These are phyloP conservation scores for Eupithecia pulchellata DNA, from an alignment of 2,888 invertebrate genomes.

Conservation along the genomic window DNA sequence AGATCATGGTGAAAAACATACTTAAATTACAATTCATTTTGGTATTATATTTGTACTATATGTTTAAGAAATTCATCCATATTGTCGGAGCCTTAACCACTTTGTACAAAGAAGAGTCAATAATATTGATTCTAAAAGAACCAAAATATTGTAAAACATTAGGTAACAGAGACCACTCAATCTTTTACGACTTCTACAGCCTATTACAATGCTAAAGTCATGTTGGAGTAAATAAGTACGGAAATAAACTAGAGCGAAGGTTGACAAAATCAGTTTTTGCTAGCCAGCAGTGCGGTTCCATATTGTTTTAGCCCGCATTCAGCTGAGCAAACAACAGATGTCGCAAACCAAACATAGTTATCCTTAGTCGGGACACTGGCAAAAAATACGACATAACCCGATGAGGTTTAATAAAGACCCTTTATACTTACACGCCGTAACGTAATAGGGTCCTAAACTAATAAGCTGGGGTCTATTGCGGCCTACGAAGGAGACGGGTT, in stretches of 20 bases:
- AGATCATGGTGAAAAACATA: too few relatives aligned
- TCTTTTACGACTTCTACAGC: conserved; percentile 3
- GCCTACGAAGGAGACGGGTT: conserved; percentile 64
- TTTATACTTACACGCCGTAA: conserved; percentile 70
- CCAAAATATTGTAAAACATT: neutral
- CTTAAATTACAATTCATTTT: too few relatives aligned
- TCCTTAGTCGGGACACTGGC: conserved; percentile 55
- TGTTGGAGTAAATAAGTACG: conserved; percentile 17
- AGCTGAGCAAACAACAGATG: conserved; percentile 72
- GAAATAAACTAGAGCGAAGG: conserved; percentile 48
- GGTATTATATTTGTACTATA: too few relatives aligned
- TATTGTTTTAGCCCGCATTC: conserved; percentile 68
- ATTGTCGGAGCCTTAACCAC: too few relatives aligned
- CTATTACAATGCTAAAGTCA: neutral
- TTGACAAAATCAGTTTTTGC: conserved; percentile 70
- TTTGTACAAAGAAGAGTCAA: neutral
- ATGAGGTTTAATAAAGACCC: conserved; percentile 71
- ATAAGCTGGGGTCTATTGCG: conserved; percentile 69
- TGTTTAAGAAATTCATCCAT: too few relatives aligned
- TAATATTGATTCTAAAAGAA: neutral
- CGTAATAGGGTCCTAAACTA: conserved; percentile 82
- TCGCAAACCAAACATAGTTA: conserved; percentile 74
- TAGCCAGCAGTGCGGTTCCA: conserved; percentile 53
- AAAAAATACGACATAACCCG: conserved; percentile 62
- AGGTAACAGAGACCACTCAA: neutral